Base-by-base conservation (phyloP, 2,888 invertebrate species). In the Leistus spinibarbis region DNA sequence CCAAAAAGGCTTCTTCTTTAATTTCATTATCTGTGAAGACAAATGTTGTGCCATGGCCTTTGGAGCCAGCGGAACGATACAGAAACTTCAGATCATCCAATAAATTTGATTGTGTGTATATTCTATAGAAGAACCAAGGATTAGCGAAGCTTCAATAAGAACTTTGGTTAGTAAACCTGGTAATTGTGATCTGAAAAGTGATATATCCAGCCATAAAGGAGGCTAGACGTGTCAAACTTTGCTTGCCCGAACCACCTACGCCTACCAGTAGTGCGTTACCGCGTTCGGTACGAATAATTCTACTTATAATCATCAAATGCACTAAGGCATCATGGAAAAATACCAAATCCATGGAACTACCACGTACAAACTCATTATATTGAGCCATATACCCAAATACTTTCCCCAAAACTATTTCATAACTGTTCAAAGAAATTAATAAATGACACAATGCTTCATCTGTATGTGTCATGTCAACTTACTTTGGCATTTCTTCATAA, bases 21-120 rank as follows among this genome's bases (percentile, higher is more conserved):
- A 96, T 95, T 81, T 96, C 96, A 81, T 96, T 96, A 82, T 96
- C 96, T 3, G 96, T 96, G 82, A 96, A 96, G 81, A 96, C 93
- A 80, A 96, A 96, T 0, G 94, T 91, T 40, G 95, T 90, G 4
- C 96, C 96, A 74, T 86, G 86, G 0, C 93, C 93, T 79, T 92
- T 90, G 13, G 90, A 86, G 0, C 96, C 96, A n/a, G 95, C 91
- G 0, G 90, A 88, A 65, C 92, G 90, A 82, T 95, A 96, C 76
- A 97, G 85, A 79, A 89, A 88, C 82, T 95, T 95, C 77, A 97
- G 89, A 81, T 96, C 96, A 13, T 97, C 96, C 88, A 94, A 91
- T 78, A 97, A 89, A 84, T 95, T 96, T 75, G 87, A 89, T 0
- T 92, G 89, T 82, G 92, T 95, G 84, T 96, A 96, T 0, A 91